phyloP scores from a whole-genome alignment of 2,797 vertebrate genomes.

The Falco biarmicus region DNA sequence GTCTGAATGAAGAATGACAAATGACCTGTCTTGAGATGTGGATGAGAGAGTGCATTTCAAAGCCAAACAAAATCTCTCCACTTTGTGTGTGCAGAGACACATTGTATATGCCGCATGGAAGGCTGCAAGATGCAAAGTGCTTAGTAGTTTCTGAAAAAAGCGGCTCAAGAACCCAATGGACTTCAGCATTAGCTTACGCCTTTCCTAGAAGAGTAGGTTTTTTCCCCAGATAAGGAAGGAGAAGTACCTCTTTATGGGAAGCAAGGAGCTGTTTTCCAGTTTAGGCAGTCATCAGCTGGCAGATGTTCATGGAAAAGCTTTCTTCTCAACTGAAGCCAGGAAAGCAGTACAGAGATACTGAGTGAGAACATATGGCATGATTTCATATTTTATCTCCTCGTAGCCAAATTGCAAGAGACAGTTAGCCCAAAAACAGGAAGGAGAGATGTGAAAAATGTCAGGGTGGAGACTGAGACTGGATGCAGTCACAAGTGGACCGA shows the following conservation, averaged over 20 bases:
- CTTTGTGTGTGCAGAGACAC: background rate
- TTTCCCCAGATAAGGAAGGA: background rate
- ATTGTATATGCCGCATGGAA: background rate
- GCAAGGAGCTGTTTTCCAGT: background rate
- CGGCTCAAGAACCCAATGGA: background rate
- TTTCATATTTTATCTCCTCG: background rate
- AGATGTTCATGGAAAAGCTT: constrained; percentile 36
- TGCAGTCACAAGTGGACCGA: background rate
- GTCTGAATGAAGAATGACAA: background rate
- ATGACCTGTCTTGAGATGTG: background rate
- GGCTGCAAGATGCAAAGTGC: background rate
- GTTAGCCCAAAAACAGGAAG: background rate
- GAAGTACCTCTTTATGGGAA: constrained; percentile 2
- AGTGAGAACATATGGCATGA: constrained; percentile 12
- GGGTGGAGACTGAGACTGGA: background rate
- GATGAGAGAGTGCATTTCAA: background rate
- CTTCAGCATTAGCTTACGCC: background rate
- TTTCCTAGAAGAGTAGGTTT: background rate
- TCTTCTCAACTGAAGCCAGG: background rate
- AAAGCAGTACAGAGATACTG: background rate
- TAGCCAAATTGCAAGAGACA: constrained; percentile 2
- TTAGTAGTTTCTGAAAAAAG: background rate
- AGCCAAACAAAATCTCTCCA: background rate
- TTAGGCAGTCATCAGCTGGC: constrained; percentile 23
- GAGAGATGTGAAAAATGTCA: background rate